Percentiles rank a stretch among this genome's conserved stretches.
Conservation (phyloP, 2,797 vertebrate species). For the Cynopterus sphinx region DNA sequence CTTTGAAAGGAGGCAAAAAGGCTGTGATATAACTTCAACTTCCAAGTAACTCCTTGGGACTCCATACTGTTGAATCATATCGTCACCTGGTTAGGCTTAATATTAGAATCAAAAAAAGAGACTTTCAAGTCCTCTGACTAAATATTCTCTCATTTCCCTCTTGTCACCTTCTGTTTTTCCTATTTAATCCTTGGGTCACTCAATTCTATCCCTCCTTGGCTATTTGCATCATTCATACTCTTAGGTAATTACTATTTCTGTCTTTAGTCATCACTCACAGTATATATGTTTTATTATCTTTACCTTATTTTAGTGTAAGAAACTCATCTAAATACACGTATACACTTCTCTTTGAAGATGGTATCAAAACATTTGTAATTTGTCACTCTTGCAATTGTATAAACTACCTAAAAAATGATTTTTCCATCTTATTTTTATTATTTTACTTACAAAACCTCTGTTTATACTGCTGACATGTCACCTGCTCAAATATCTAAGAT, state of each 20-base stretch:
- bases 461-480: background rate
- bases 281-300: constrained; percentile 15
- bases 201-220: background rate
- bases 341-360: constrained; percentile 46
- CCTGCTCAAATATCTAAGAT: background rate
- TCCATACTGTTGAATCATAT: background rate
- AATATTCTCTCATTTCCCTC: background rate
- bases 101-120: background rate
- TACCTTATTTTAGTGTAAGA: constrained; percentile 40
- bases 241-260: constrained; percentile 23
- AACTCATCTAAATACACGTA: background rate
- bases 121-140: background rate
- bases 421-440: background rate
- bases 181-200: background rate
- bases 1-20: background rate
- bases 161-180: background rate
- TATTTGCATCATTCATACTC: background rate
- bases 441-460: background rate
- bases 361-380: background rate
- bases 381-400: background rate
- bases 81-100: background rate
- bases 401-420: background rate
- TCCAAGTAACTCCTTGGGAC: background rate
- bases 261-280: constrained; percentile 2
- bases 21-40: background rate